phyloP scores from a whole-genome alignment of 1,140 invertebrate genomes.

The Nasonia vitripennis region DNA sequence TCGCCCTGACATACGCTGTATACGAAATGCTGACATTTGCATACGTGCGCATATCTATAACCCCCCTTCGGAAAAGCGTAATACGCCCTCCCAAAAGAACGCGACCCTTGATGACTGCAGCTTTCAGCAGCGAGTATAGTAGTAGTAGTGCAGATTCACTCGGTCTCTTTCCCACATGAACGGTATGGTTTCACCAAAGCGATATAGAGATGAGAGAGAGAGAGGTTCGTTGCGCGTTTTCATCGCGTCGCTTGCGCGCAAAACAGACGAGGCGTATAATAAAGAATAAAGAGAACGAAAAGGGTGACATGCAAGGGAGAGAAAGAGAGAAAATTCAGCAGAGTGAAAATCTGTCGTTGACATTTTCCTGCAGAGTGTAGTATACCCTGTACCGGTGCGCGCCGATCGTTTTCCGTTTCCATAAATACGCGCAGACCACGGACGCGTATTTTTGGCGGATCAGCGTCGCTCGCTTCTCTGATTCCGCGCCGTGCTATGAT shows the following conservation, averaged over 20 bases:
- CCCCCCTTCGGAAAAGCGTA: neutral
- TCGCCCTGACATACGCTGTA: too few relatives aligned
- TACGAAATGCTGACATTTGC: neutral
- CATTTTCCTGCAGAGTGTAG: conserved; percentile 1
- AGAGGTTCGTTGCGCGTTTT: neutral
- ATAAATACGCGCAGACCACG: conserved; percentile 34
- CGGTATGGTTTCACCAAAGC: neutral
- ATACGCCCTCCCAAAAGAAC: neutral
- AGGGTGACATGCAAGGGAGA: neutral
- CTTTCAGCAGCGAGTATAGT: neutral
- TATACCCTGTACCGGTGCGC: neutral
- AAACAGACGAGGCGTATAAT: conserved; percentile 33
- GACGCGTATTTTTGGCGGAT: conserved; percentile 29
- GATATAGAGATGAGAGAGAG: neutral
- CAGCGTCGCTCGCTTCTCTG: neutral
- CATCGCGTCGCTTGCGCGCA: conserved; percentile 9
- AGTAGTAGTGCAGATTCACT: neutral
- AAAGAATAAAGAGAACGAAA: conserved; percentile 31
- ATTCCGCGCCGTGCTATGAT: neutral
- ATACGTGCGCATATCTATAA: neutral
- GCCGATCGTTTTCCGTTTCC: conserved; percentile 44
- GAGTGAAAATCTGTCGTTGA: conserved; percentile 41
- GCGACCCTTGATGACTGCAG: neutral
- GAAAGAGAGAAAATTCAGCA: conserved; percentile 13
- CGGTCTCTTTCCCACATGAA: neutral